Conservation (phyloP, 2,113 vertebrate species). For the Engraulis encrasicolus region DNA sequence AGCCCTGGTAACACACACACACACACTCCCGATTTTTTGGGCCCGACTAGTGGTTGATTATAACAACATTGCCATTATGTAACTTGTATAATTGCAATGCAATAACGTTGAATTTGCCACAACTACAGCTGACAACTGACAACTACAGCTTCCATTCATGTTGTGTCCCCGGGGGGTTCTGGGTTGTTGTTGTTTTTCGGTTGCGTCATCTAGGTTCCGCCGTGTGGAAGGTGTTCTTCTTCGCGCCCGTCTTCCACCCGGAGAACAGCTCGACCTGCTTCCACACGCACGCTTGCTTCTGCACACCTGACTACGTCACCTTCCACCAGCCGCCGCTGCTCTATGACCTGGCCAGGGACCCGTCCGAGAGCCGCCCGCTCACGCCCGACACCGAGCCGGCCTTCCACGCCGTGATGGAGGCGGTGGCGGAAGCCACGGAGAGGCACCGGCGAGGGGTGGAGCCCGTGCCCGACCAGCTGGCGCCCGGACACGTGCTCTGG, state of each 20-base stretch:
- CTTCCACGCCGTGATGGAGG: conserved; percentile 70
- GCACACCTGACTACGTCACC: conserved; percentile 68
- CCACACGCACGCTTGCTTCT: conserved; percentile 78
- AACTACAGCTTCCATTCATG: too few species aligned
- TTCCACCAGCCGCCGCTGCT: conserved; percentile 82
- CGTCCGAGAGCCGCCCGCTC: conserved; percentile 73
- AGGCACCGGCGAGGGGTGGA: conserved; percentile 68
- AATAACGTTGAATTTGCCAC: too few species aligned
- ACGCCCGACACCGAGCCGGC: conserved; percentile 70
- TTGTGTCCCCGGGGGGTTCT: not conserved
- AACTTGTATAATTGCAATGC: too few species aligned
- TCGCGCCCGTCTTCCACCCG: conserved; percentile 86
- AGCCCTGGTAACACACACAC: too few species aligned
- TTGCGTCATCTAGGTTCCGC: conserved; percentile 71
- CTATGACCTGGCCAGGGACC: conserved; percentile 82
- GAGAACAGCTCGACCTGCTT: conserved; percentile 73
- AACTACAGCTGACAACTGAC: too few species aligned
- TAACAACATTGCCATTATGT: too few species aligned
- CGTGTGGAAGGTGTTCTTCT: conserved; percentile 88
- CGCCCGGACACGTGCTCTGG: conserved; percentile 72
- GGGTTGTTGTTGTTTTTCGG: not conserved
- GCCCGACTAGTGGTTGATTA: too few species aligned
- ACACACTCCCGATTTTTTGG: too few species aligned
- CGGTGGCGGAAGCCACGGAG: conserved; percentile 63
- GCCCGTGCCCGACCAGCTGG: conserved; percentile 75